A percentile compares a stretch with the other conserved stretches of the same genome.
Conservation (phyloP, 2,113 vertebrate genomes). For the Trochalopteron elliotii region DNA sequence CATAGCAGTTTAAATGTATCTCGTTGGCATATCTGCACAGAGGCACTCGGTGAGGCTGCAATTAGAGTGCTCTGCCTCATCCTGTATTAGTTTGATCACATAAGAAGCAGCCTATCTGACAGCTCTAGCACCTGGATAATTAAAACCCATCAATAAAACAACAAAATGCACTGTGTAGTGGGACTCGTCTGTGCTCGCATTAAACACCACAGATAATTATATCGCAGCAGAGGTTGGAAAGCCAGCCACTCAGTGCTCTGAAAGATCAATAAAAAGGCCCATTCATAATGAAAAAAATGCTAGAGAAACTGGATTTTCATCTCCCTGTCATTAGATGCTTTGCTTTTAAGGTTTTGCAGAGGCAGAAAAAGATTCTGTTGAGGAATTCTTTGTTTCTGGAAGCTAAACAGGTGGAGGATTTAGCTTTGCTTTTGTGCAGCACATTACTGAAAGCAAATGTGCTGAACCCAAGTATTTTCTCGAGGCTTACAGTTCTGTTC, state of each 20-base stretch:
- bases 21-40: background rate
- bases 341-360: conserved; percentile 13
- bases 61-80: background rate
- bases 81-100: background rate
- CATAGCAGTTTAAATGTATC: background rate
- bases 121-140: conserved; percentile 42
- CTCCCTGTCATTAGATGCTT: conserved; percentile 21
- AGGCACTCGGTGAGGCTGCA: background rate
- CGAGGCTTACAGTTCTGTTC: background rate
- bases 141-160: conserved; percentile 51
- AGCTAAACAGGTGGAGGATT: background rate
- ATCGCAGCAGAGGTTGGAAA: background rate
- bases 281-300: conserved; percentile 34
- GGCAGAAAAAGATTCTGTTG: background rate
- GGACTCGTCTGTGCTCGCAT: background rate
- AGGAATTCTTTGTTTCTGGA: conserved; percentile 43
- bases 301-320: conserved; percentile 31
- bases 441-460: background rate
- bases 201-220: conserved; percentile 28
- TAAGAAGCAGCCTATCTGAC: background rate
- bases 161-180: conserved; percentile 11
- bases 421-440: background rate
- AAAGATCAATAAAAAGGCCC: conserved; percentile 28
- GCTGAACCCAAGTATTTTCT: background rate
- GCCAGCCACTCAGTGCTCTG: background rate